phyloP scores from a whole-genome alignment of 1,140 invertebrate species.

The Pseudomyrmex concolor region DNA sequence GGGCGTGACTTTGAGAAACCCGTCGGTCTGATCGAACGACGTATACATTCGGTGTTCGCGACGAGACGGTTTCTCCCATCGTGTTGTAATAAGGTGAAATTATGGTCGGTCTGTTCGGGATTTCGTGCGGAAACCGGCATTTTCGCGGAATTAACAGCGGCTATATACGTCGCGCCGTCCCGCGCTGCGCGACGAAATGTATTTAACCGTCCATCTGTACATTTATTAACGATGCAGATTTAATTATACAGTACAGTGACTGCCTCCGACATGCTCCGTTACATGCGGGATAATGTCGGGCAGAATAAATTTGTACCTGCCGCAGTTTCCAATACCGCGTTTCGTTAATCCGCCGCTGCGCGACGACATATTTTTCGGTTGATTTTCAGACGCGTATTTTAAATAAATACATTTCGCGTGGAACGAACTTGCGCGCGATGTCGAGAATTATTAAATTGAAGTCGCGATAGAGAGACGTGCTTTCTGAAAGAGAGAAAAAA shows the following conservation, averaged over 20 bases:
- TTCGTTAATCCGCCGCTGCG: slow-evolving; percentile 37
- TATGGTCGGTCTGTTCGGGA: slow-evolving; percentile 32
- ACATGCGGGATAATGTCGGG: slow-evolving; percentile 37
- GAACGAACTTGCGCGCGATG: slow-evolving; percentile 5
- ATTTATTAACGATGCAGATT: slow-evolving; percentile 59
- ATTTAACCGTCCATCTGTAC: slow-evolving; percentile 47
- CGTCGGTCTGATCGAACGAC: slow-evolving; percentile 34
- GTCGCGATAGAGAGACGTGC: slow-evolving; percentile 3
- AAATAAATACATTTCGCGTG: slow-evolving; percentile 8
- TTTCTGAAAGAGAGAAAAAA: slow-evolving; percentile 1
- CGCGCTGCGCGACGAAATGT: background rate
- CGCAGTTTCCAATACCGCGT: slow-evolving; percentile 12
- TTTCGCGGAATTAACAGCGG: slow-evolving; percentile 30
- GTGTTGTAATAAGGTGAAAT: slow-evolving; percentile 39
- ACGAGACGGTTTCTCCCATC: background rate
- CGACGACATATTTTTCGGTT: slow-evolving; percentile 29
- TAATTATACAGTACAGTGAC: slow-evolving; percentile 58
- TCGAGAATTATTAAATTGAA: slow-evolving; percentile 36
- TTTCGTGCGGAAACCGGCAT: too few species aligned
- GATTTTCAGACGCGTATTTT: slow-evolving; percentile 38
- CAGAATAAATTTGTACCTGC: slow-evolving; percentile 44
- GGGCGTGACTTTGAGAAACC: slow-evolving; percentile 49
- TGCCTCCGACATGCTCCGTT: slow-evolving; percentile 54
- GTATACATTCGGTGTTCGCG: slow-evolving; percentile 14
- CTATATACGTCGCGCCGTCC: background rate